These are phyloP conservation scores for Heteropelma amictum DNA, from an alignment of 2,888 invertebrate species.

Conservation along the genomic window DNA sequence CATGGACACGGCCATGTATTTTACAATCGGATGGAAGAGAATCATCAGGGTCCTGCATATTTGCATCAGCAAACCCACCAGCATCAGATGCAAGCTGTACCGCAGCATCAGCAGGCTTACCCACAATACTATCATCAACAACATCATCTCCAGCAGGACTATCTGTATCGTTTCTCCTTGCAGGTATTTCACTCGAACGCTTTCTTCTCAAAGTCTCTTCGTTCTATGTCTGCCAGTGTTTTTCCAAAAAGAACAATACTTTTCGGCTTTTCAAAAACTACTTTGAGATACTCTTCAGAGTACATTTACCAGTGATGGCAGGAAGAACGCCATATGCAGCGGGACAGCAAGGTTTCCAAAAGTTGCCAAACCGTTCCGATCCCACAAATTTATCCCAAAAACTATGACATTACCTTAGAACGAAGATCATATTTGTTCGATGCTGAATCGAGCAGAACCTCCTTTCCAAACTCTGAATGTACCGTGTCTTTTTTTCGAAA, in stretches of 20 bases:
- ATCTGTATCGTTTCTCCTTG: conserved; percentile 75
- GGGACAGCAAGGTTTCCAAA: too few species aligned
- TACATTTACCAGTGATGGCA: too few species aligned
- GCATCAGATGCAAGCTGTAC: conserved; percentile 49
- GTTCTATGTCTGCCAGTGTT: too few species aligned
- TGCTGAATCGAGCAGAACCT: too few species aligned
- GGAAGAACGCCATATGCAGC: too few species aligned
- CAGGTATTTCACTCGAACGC: conserved; percentile 67
- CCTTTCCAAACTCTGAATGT: neutral
- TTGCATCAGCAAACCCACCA: conserved; percentile 57
- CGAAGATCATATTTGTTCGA: too few species aligned
- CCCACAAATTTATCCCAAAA: too few species aligned
- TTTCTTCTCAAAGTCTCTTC: neutral
- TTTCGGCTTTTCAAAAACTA: too few species aligned
- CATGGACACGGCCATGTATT: conserved; percentile 38
- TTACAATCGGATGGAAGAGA: conserved; percentile 36
- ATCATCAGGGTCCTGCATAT: conserved; percentile 14
- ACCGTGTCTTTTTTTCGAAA: neutral
- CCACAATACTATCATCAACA: conserved; percentile 69
- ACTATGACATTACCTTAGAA: too few species aligned
- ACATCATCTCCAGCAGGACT: conserved; percentile 74
- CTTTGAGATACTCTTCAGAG: too few species aligned
- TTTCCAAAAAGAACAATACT: neutral
- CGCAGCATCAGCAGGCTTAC: conserved; percentile 66
- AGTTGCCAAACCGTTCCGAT: too few species aligned